These are phyloP conservation scores for Phrynosoma platyrhinos DNA, from an alignment of 2,113 vertebrate genomes.

Conservation along the genomic window DNA sequence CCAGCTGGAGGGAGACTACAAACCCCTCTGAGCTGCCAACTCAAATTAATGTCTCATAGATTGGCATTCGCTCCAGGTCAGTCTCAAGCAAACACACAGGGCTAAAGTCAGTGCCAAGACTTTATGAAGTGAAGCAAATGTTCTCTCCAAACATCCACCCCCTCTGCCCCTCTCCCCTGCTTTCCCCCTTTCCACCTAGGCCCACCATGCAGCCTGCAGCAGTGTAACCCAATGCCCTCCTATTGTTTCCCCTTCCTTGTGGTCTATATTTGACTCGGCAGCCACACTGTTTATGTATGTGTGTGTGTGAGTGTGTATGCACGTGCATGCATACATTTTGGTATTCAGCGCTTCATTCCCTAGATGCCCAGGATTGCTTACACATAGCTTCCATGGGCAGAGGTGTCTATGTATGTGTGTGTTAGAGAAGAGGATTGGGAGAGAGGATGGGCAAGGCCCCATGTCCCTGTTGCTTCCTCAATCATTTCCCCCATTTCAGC, in stretches of 20 bases:
- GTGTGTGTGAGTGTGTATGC: conserved; percentile 27
- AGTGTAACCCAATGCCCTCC: conserved; percentile 75
- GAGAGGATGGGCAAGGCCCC: conserved; percentile 57
- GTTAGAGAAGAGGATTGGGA: conserved; percentile 23
- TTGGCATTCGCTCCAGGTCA: conserved; percentile 22
- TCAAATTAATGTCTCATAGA: conserved; percentile 41
- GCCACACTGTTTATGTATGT: conserved; percentile 51
- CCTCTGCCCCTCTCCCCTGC: conserved; percentile 25
- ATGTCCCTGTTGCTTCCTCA: conserved; percentile 44
- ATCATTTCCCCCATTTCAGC: background rate
- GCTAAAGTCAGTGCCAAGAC: conserved; percentile 34
- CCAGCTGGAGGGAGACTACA: conserved; percentile 42
- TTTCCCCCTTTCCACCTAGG: conserved; percentile 64
- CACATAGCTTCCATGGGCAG: conserved; percentile 71
- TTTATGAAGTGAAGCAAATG: conserved; percentile 70
- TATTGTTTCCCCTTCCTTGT: conserved; percentile 72
- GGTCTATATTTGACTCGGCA: conserved; percentile 73
- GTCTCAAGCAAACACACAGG: conserved; percentile 24
- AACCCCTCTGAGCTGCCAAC: conserved; percentile 49
- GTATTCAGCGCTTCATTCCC: conserved; percentile 67
- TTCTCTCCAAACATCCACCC: conserved; percentile 44
- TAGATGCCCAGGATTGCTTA: conserved; percentile 66
- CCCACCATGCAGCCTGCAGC: conserved; percentile 70
- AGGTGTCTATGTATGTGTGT: conserved; percentile 51
- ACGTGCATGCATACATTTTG: conserved; percentile 38